phyloP scores from a whole-genome alignment of 2,797 vertebrate genomes.

The Pangasius mekongensis region DNA sequence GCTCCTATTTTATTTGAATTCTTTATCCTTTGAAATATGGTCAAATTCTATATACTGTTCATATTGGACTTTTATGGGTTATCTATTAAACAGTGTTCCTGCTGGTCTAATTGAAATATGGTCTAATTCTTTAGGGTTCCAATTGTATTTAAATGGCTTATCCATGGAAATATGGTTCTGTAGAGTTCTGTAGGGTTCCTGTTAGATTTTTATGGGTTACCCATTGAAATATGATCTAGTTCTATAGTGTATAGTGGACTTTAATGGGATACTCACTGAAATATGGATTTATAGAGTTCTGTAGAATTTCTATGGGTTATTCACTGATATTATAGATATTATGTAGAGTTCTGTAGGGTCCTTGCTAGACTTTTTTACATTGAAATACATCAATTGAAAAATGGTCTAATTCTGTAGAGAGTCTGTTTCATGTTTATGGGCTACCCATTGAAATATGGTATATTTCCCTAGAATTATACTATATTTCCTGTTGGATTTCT shows the following conservation, averaged over 20 bases:
- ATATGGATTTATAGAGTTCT: background rate
- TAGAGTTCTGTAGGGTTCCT: background rate
- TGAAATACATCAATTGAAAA: background rate
- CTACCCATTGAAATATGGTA: background rate
- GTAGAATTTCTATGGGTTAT: background rate
- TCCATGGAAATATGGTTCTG: background rate
- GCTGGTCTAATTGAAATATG: background rate
- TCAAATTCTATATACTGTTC: background rate
- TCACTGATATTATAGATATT: background rate
- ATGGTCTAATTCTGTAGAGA: background rate
- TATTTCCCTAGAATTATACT: background rate
- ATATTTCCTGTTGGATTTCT: background rate
- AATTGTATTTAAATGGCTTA: background rate
- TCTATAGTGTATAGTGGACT: background rate
- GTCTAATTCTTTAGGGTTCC: background rate
- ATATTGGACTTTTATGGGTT: background rate
- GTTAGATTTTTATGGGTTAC: background rate
- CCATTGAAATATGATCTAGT: background rate
- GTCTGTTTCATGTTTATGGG: too few species aligned
- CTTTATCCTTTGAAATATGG: background rate
- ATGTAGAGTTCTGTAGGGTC: background rate
- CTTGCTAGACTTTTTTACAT: background rate
- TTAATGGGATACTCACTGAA: background rate
- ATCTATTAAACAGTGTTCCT: background rate
- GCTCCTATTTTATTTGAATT: background rate